Conservation (phyloP, 2,797 vertebrate species). For the Ceryle rudis region DNA sequence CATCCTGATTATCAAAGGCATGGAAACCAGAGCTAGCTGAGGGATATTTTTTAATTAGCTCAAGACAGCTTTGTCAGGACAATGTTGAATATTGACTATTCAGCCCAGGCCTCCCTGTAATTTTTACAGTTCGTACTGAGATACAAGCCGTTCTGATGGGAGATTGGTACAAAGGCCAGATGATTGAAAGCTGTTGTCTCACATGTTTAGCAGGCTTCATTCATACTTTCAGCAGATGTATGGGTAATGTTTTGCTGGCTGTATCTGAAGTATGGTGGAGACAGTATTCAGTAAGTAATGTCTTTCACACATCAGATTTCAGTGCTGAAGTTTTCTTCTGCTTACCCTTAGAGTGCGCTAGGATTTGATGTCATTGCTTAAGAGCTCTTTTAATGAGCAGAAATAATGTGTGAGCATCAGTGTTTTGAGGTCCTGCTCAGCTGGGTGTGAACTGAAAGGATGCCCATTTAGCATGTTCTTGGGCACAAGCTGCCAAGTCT, state of each 20-base stretch:
- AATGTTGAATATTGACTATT: background rate
- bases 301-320: background rate
- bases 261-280: background rate
- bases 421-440: background rate
- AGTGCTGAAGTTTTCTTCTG: background rate
- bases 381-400: background rate
- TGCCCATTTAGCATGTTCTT: background rate
- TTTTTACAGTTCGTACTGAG: background rate
- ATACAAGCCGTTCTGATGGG: background rate
- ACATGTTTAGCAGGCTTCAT: background rate
- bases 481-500: background rate
- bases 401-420: background rate
- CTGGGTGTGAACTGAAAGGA: background rate
- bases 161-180: background rate
- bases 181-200: background rate
- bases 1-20: background rate
- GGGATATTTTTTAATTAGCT: background rate
- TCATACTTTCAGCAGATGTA: background rate
- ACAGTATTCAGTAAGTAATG: background rate
- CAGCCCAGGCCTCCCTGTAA: background rate
- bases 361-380: background rate
- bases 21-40: background rate
- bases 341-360: background rate
- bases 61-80: background rate
- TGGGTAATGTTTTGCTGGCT: background rate